These are phyloP conservation scores for Lerema accius DNA, from an alignment of 1,140 invertebrate genomes.

Conservation along the genomic window DNA sequence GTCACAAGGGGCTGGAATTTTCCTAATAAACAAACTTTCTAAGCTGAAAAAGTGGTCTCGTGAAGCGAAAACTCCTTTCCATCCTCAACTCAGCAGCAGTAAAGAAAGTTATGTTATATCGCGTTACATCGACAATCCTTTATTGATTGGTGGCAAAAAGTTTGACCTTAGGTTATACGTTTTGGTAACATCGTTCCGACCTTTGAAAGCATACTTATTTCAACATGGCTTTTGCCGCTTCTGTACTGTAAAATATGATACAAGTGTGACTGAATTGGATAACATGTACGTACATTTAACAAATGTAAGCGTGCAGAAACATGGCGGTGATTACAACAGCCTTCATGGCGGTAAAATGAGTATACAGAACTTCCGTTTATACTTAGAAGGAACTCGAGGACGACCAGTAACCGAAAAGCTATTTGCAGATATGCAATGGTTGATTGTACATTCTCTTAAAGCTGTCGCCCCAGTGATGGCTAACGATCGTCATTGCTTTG, in stretches of 20 bases:
- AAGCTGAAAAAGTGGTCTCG: conserved; percentile 94
- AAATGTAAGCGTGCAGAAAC: conserved; percentile 94
- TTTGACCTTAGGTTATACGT: conserved; percentile 94
- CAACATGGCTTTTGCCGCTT: conserved; percentile 92
- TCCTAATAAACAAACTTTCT: conserved; percentile 94
- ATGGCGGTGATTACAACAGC: conserved; percentile 95
- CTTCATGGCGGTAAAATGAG: conserved; percentile 97
- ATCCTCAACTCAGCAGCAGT: conserved; percentile 86
- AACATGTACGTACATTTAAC: conserved; percentile 95
- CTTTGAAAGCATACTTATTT: conserved; percentile 92
- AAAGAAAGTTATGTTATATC: conserved; percentile 97
- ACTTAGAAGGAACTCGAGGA: conserved; percentile 95
- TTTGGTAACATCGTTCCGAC: conserved; percentile 91
- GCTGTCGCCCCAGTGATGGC: conserved; percentile 92
- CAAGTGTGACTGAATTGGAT: conserved; percentile 90
- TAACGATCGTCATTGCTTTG: conserved; percentile 91
- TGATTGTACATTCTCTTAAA: conserved; percentile 92
- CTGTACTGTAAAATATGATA: conserved; percentile 91
- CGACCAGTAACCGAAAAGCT: conserved; percentile 92
- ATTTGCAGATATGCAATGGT: conserved; percentile 93
- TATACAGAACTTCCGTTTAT: conserved; percentile 94
- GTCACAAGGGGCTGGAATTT: conserved; percentile 94
- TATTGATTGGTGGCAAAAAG: conserved; percentile 95
- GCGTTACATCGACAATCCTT: conserved; percentile 93
- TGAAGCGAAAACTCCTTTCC: conserved; percentile 91